phyloP scores from a whole-genome alignment of 2,113 vertebrate genomes.

The Plestiodon gilberti region DNA sequence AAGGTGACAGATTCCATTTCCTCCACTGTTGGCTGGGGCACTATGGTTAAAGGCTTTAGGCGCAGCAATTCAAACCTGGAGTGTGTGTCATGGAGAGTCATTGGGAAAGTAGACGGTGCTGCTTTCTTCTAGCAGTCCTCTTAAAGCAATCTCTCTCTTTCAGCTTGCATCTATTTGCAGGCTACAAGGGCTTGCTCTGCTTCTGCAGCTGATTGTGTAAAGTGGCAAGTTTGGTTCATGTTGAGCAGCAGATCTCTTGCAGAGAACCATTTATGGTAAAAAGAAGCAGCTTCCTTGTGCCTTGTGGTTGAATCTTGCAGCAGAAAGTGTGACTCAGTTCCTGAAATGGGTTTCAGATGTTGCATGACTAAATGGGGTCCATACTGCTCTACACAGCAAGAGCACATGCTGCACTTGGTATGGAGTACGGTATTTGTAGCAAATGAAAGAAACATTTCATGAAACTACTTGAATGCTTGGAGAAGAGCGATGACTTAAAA shows the following conservation, averaged over 20 bases:
- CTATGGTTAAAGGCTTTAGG: not conserved
- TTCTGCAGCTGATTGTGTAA: slow-evolving; percentile 43
- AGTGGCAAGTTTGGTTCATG: slow-evolving; percentile 73
- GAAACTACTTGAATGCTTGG: not conserved
- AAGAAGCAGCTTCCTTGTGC: slow-evolving; percentile 66
- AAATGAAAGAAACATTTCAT: slow-evolving; percentile 31
- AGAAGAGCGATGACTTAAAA: not conserved
- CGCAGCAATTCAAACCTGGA: not conserved
- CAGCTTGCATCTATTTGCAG: slow-evolving; percentile 21
- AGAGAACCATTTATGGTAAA: slow-evolving; percentile 83
- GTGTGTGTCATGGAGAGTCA: not conserved
- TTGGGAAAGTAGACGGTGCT: rapidly evolving
- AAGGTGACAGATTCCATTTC: not conserved
- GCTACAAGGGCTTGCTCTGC: slow-evolving; percentile 35
- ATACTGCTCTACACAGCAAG: slow-evolving; percentile 44
- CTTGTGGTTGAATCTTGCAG: slow-evolving; percentile 70
- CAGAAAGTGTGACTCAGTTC: slow-evolving; percentile 86
- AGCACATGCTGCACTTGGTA: slow-evolving; percentile 38
- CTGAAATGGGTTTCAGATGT: slow-evolving; percentile 76
- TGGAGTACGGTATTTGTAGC: slow-evolving; percentile 9
- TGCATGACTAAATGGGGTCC: slow-evolving; percentile 52
- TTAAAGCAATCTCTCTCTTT: not conserved
- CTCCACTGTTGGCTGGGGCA: not conserved
- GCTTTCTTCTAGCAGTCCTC: slow-evolving; percentile 11
- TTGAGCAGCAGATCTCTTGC: slow-evolving; percentile 59